Percentiles rank a stretch among this genome's conserved stretches.
These are phyloP conservation scores for Macrotus californicus DNA, from an alignment of 2,113 vertebrate species.

Conservation along the genomic window DNA sequence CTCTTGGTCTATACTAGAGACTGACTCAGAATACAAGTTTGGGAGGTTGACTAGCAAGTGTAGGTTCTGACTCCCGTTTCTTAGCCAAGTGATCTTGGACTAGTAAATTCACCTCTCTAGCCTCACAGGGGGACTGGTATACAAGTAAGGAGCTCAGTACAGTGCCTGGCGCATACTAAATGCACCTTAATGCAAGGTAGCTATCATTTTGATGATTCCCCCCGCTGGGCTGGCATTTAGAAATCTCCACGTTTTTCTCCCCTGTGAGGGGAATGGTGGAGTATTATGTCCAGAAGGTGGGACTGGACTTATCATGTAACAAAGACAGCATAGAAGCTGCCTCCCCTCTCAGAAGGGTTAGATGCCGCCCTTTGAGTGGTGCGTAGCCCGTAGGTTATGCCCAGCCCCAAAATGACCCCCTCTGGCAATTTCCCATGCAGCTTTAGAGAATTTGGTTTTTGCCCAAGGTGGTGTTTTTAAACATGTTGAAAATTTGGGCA, in stretches of 20 bases:
- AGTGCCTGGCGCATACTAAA: accelerated
- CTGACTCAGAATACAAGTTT: neutral
- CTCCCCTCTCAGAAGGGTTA: neutral
- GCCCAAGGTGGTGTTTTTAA: neutral
- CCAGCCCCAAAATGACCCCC: neutral
- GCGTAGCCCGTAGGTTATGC: neutral
- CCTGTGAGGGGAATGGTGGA: neutral
- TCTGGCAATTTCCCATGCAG: neutral
- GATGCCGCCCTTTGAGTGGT: neutral
- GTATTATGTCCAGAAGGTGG: neutral
- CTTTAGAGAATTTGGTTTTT: neutral
- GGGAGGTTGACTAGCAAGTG: neutral
- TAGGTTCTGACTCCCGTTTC: neutral
- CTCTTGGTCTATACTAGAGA: neutral
- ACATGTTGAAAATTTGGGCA: neutral
- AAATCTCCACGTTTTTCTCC: neutral
- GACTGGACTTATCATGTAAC: neutral
- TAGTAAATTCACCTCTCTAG: neutral
- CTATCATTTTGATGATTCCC: neutral
- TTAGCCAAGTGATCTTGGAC: neutral
- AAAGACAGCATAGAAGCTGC: neutral
- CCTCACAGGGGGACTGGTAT: neutral
- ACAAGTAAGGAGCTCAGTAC: neutral
- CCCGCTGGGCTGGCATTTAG: neutral
- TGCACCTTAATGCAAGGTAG: neutral